Base-by-base conservation (phyloP, 1,140 invertebrate species). In the Drosophila pallidifrons region DNA sequence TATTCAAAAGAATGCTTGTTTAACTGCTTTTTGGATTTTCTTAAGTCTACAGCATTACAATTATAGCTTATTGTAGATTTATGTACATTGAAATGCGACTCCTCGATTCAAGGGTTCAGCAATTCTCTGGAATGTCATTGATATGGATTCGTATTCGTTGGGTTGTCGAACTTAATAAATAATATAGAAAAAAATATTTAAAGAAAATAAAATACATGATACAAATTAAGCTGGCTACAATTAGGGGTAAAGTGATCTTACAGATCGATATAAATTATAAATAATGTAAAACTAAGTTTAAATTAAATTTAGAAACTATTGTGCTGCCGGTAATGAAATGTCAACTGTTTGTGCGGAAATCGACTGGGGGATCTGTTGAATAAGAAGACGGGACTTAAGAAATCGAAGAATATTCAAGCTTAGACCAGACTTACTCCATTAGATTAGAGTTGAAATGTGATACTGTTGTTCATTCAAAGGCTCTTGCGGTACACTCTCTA, bases 71-170 rank as follows among this genome's bases (percentile, higher is more conserved):
- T 28, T 16, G 54, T 46, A 68, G 45, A 60, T 20, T 20, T 82
- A 57, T 57, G 1, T 87, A 87, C 85, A 89, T 43, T 69, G 61
- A 73, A 49, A 45, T 60, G 51, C 63, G 35, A 25, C 30, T 28
- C 45, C 46, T 60, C 20, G 20, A 2, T 15, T 11, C 10, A 55
- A 20, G 38, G 10, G 32, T 16, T 16, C 13, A 11, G 13, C 15
- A 75, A 67, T 73, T 30, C 54, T 86, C 73, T 71, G 78, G 88
- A 91, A 91, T 91, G 87, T 91, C 78, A 89, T 91, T 91, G 88
- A 91, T 91, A 91, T 91, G 88, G 88, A 91, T 91, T 90, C 61
- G 88, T 91, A 91, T 91, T 91, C 88, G 87, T 91, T 91, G 88
- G 88, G 87, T 91, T 83, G 49, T 82, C 73, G 64, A 87, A 88